phyloP scores from a whole-genome alignment of 2,113 vertebrate species.

The Clinocottus analis region DNA sequence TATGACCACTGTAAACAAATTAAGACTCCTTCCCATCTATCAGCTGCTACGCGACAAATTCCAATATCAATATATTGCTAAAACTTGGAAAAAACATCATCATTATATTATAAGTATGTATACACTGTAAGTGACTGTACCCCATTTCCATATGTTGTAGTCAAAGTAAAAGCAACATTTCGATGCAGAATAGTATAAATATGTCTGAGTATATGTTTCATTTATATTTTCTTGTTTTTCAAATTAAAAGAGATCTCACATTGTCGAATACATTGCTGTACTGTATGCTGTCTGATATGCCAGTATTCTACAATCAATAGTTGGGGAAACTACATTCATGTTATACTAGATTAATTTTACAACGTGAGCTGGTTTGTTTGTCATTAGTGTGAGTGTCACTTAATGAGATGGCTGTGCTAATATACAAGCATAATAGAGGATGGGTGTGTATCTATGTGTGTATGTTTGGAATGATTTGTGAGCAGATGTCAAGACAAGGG shows the following conservation, averaged over 20 bases:
- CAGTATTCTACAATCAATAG: background rate
- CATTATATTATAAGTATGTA: background rate
- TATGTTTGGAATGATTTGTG: conserved; percentile 34
- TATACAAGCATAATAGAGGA: conserved; percentile 32
- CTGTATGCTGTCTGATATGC: background rate
- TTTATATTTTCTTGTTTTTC: background rate
- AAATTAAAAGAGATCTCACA: no score
- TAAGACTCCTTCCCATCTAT: background rate
- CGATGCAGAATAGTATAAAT: background rate
- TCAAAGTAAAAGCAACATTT: background rate
- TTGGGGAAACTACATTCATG: conserved; percentile 27
- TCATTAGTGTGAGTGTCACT: conserved; percentile 50
- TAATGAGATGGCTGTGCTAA: conserved; percentile 46
- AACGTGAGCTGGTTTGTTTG: conserved; percentile 48
- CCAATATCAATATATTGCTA: background rate
- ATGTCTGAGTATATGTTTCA: background rate
- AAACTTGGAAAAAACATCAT: background rate
- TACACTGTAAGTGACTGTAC: background rate
- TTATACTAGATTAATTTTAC: conserved; percentile 35
- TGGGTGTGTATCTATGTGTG: conserved; percentile 12
- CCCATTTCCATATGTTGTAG: background rate
- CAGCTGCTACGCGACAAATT: background rate
- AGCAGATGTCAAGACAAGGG: conserved; percentile 35
- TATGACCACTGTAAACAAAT: background rate
- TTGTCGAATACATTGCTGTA: no score